These are phyloP conservation scores for Antechinus flavipes DNA, from an alignment of 2,113 vertebrate genomes.

Conservation along the genomic window DNA sequence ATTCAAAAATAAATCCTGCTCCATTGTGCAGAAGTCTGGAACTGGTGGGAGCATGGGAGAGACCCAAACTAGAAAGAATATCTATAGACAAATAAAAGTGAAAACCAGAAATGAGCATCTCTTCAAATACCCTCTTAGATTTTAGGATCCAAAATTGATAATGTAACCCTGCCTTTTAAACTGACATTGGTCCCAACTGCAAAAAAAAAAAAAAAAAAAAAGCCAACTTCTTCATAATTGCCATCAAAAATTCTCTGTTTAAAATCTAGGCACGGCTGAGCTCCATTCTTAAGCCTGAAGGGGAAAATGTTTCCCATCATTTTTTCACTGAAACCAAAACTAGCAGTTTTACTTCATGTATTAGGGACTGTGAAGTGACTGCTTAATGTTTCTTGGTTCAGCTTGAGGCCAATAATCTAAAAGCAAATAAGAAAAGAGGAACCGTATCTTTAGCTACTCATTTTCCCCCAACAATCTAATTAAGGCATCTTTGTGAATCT, in stretches of 20 bases:
- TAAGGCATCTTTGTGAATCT: not conserved
- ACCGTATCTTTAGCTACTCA: not conserved
- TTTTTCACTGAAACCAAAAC: conserved; percentile 24
- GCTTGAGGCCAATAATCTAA: not conserved
- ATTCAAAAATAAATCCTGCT: conserved; percentile 65
- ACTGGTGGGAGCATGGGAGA: not conserved
- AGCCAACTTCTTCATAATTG: conserved; percentile 27
- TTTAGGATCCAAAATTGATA: conserved; percentile 26
- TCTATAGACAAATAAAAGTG: conserved; percentile 37
- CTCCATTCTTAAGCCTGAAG: conserved; percentile 30
- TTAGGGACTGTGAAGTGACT: not conserved
- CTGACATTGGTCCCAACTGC: not conserved
- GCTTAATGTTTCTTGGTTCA: not conserved
- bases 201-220: conserved; percentile 7
- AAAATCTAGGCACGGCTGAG: conserved; percentile 7
- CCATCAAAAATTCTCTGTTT: conserved; percentile 24
- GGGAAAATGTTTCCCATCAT: not conserved
- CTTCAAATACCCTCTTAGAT: not conserved
- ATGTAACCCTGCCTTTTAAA: conserved; percentile 26
- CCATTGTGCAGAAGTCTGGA: conserved; percentile 19
- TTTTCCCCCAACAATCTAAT: not conserved
- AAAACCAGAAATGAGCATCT: not conserved
- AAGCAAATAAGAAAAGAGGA: not conserved
- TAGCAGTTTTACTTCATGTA: not conserved
- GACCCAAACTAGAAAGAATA: conserved; percentile 12